Evolutionary conservation across 35 echinoderm and acorn worm species (phyloP), one percentile per base, ranked within the genome.

Genomic region (Ophiothrix spiculata): DNA sequence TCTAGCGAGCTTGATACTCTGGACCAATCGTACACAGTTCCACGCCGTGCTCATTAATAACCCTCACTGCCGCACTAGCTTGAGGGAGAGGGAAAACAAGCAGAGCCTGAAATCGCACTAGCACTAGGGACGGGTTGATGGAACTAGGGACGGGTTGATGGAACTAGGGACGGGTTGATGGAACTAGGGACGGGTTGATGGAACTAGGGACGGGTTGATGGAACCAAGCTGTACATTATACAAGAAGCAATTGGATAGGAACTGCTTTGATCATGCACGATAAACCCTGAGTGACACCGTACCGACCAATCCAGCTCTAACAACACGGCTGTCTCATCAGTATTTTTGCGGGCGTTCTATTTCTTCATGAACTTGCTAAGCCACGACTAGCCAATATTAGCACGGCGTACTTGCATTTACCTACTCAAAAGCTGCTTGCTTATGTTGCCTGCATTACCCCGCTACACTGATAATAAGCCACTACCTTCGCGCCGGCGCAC

Each of bases 401-500:
- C 60, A 69, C 60, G 60, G n/a, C n/a, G n/a, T n/a, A n/a, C 60
- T 25, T n/a, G 25, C 60, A 69, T 69, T 69, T 25, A 15, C 25
- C 60, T 69, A n/a, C 29, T 15, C 60, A 25, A 25, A 69, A 25
- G 60, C 60, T n/a, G n/a, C n/a, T n/a, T 15, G 60, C 60, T n/a
- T n/a, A n/a, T n/a, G n/a, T n/a, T n/a, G n/a, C n/a, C 25, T 69
- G 60, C 60, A 25, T n/a, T 69, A 69, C 60, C 60, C 60, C 60
- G 60, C 60, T 25, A 28, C 60, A 12, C 60, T 69, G 60, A 69
- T 69, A 69, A 69, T 69, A 69, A 69, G 60, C 16, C 60, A 69
- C 60, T 69, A 69, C 60, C 60, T 69, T 69, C 60, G 60, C 60
- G 60, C 60, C 60, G 60, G 60, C 60, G 60, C 60, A 69, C 60